Percentiles rank a stretch among this genome's conserved stretches.
These are phyloP conservation scores for Euzetes globulus DNA, from an alignment of 2,888 invertebrate species.

Conservation along the genomic window DNA sequence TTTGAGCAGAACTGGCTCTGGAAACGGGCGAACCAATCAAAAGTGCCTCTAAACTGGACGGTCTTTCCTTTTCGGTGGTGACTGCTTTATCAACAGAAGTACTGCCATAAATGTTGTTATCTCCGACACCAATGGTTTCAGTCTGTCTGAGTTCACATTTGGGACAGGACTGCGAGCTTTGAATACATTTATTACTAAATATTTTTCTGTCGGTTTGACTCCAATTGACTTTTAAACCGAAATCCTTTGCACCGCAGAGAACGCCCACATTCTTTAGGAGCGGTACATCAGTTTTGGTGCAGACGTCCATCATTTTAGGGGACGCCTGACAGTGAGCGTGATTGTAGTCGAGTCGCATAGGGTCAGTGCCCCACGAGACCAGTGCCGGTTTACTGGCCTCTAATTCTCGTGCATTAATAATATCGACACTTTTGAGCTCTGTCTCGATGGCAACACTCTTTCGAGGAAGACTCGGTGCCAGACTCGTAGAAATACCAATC, in stretches of 20 bases:
- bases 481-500: constrained; percentile 35
- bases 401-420: not conserved
- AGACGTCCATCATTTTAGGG: not conserved
- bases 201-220: constrained; percentile 29
- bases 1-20: constrained; percentile 29
- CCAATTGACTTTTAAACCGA: constrained; percentile 9
- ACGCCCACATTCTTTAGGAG: not conserved
- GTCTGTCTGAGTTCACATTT: constrained; percentile 45
- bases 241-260: not conserved
- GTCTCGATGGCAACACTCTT: constrained; percentile 26
- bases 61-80: not conserved
- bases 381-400: not conserved
- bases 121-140: constrained; percentile 57
- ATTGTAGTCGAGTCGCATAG: not conserved
- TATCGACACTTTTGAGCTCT: constrained; percentile 27
- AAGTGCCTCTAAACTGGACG: not conserved
- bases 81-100: not conserved
- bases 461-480: constrained; percentile 36
- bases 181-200: not conserved
- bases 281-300: constrained; percentile 15
- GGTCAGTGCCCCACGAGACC: constrained; percentile 30
- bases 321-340: constrained; percentile 5
- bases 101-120: constrained; percentile 45
- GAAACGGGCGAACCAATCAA: constrained; percentile 14
- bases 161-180: constrained; percentile 30